Evolutionary conservation across 2,113 vertebrate species (phyloP), one percentile per base, ranked within the genome.

Genomic region (Lepus timidus): DNA sequence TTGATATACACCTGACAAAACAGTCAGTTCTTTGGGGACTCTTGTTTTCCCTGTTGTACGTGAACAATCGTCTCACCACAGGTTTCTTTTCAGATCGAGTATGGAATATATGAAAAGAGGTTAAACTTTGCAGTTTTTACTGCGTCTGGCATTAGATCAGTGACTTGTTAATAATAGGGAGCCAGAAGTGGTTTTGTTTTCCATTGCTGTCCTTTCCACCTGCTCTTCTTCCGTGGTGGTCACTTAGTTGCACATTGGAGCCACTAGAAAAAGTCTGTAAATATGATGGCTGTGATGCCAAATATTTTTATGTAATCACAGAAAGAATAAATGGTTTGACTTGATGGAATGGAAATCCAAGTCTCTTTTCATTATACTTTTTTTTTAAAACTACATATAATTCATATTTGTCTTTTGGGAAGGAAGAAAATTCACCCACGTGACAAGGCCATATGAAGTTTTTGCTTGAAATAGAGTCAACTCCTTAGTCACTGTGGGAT

Each of bases 21-120:
- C 29, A 93, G n/a, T 90, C 90, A 85, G 81, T 91, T 97, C 98
- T 96, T 96, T 61, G 95, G 96, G 95, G 96, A 97, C 75, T 89
- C 75, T 92, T 44, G 89, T 96, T 98, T 91, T 95, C 92, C 58
- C 95, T 94, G 31, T 61, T 97, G 84, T 84, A 88, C 95, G 89
- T 88, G 92, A 96, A 86, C 1, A 2, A 27, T 76, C 78, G 90
- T 97, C 88, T 93, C 5, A 19, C 39, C 31, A 62, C 27, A 95
- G 78, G 23, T 33, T 95, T 95, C 92, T 88, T 84, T 86, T 94
- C 13, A 91, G 61, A 82, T 4, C 44, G 70, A 85, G 36, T 13
- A 33, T 87, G 10, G 79, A 71, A 87, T 78, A 8, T 82, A 36
- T 36, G 88, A 79, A 89, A 79, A 58, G 67, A 91, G 74, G 29